Evolutionary conservation across 2,797 vertebrate species (phyloP).

Genomic region (Pseudopleuronectes americanus): DNA sequence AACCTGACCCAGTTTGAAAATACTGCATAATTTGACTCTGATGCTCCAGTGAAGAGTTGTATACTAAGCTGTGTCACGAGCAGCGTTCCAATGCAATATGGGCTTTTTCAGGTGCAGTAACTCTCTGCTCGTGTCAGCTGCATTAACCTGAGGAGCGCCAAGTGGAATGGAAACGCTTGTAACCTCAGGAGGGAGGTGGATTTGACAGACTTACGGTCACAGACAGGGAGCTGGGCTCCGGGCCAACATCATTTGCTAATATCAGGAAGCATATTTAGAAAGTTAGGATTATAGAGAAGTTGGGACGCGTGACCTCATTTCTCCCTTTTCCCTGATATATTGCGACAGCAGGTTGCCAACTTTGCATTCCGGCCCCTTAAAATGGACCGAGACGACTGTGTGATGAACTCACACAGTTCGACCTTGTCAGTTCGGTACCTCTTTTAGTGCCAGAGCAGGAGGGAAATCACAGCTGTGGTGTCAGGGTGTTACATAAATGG

Average conservation of each 20-base stretch:
- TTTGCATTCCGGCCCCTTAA: background rate
- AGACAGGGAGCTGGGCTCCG: slow-evolving; percentile 8
- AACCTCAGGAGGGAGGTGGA: background rate
- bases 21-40: background rate
- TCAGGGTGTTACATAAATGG: slow-evolving; percentile 17
- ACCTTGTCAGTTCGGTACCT: slow-evolving; percentile 4
- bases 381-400: background rate
- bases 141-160: slow-evolving; percentile 3
- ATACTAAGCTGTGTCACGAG: background rate
- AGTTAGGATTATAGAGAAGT: background rate
- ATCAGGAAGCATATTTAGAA: background rate
- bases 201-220: slow-evolving; percentile 11
- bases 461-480: background rate
- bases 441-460: background rate
- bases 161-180: slow-evolving; percentile 18
- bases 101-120: slow-evolving; percentile 7
- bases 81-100: background rate
- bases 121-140: slow-evolving; percentile 20
- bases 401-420: background rate
- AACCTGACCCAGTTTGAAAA: slow-evolving; percentile 27
- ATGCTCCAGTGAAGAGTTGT: background rate
- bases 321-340: background rate
- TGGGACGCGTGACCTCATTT: background rate
- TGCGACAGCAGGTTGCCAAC: background rate
- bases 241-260: slow-evolving; percentile 2